Conservation (phyloP, 2,888 invertebrate species). For the Protodeltote pygarga region DNA sequence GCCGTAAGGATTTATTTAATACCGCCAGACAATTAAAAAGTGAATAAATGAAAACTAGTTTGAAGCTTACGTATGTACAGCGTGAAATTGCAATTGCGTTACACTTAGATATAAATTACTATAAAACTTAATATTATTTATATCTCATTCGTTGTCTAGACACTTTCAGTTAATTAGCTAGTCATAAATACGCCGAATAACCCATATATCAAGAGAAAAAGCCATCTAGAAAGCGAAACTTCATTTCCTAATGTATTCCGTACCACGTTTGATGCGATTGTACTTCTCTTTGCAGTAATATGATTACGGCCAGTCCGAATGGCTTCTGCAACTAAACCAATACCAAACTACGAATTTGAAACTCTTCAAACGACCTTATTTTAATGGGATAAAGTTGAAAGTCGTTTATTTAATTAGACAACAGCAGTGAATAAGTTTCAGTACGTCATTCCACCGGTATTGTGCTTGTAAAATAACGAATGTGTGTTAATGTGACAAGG, state of each 20-base stretch:
- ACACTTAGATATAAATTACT: background rate
- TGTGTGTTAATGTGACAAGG: conserved; percentile 59
- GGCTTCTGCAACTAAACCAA: conserved; percentile 56
- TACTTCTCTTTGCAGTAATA: conserved; percentile 59
- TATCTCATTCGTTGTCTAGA: background rate
- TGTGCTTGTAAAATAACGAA: conserved; percentile 59
- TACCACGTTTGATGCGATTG: conserved; percentile 44
- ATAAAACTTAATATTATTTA: background rate
- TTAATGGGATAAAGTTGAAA: conserved; percentile 42
- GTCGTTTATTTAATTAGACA: conserved; percentile 37
- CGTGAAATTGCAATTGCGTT: background rate
- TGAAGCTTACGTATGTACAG: background rate
- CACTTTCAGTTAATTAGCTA: conserved; percentile 8
- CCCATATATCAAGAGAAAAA: conserved; percentile 27
- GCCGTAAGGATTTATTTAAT: no score
- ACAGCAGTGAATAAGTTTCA: conserved; percentile 52
- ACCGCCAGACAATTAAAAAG: no score
- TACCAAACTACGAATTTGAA: conserved; percentile 22
- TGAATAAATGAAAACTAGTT: no score
- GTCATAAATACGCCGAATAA: conserved; percentile 2
- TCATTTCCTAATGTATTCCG: conserved; percentile 46
- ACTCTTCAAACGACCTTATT: conserved; percentile 41
- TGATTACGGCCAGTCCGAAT: conserved; percentile 58
- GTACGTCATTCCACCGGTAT: conserved; percentile 46
- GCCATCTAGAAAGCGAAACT: conserved; percentile 48